These are phyloP conservation scores for Drosophila meridiana DNA, from an alignment of 2,888 invertebrate genomes.

Conservation along the genomic window DNA sequence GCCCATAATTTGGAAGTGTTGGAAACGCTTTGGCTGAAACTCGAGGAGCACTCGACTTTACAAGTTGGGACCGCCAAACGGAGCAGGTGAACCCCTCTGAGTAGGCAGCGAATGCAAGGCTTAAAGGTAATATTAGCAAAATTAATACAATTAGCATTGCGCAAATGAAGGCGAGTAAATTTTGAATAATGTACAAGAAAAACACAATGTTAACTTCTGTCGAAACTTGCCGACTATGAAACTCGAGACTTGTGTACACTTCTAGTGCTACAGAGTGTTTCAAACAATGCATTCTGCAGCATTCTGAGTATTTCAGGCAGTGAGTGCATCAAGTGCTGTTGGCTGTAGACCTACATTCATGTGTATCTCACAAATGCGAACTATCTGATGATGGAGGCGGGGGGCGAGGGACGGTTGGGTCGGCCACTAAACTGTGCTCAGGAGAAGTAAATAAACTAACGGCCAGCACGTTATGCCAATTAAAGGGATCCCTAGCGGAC, in stretches of 20 bases:
- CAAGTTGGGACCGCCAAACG: slow-evolving; percentile 36
- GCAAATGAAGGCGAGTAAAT: not conserved
- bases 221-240: not conserved
- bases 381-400: not conserved
- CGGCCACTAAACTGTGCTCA: not conserved
- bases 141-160: slow-evolving; percentile 13
- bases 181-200: not conserved
- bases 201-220: not conserved
- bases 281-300: slow-evolving; percentile 9
- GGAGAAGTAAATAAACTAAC: slow-evolving; percentile 50
- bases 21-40: slow-evolving; percentile 60
- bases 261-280: not conserved
- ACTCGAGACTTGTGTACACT: not conserved
- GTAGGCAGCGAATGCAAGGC: not conserved
- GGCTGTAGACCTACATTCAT: not conserved
- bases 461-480: slow-evolving; percentile 58
- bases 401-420: not conserved
- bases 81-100: slow-evolving; percentile 10
- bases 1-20: slow-evolving; percentile 70
- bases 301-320: not conserved
- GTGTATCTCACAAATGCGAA: slow-evolving; percentile 11
- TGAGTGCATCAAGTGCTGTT: slow-evolving; percentile 16
- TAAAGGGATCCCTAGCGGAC: slow-evolving; percentile 39
- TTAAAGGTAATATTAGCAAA: slow-evolving; percentile 20
- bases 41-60: slow-evolving; percentile 67